Base-by-base conservation (phyloP, 2,797 vertebrate genomes). In the Malacoctenus gilli region DNA sequence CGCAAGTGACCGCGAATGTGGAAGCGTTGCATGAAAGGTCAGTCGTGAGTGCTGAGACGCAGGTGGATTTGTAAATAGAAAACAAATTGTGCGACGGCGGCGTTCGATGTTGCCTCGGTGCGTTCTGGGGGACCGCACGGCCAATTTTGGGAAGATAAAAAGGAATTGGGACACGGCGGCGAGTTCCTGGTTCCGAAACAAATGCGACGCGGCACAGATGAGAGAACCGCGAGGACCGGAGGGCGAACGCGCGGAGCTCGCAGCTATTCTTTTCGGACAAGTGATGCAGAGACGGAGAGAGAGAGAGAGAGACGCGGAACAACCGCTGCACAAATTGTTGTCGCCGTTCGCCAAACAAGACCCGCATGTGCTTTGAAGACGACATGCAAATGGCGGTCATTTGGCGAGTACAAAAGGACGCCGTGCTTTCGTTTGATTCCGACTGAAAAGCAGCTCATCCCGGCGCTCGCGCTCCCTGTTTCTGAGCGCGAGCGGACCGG, bases 41-140 rank as follows among this genome's bases (percentile, higher is more conserved):
- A 72, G 18, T 21, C 1, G 22, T 80, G 40, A 70, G 52, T 49
- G 61, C 40, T 19, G 68, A 84, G 86, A 74, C 77, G 16, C 85
- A 89, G 86, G 78, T 87, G 85, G 83, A 83, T 67, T 84, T 82
- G 79, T 75, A 87, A 88, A 87, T 87, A 81, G 83, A 86, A 87
- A 87, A 80, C 83, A 85, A 87, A 87, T 87, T 85, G 78, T 75
- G 54, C 8, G 12, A 69, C 11, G 34, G 11, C 25, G 51, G 63
- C 48, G 72, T 69, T 80, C n/a, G 80, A 84, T 79, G 74, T 70
- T 69, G 66, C 79, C 70, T 75, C 49, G 7, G 34, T 9, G 44
- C 11, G 1, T 80, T 13, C 53, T 35, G 54, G 78, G 75, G 75
- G 30, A n/a, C 44, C 32, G 15, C 36, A 63, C 28, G 66, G 68